Evolutionary conservation across 2,113 vertebrate genomes (phyloP), one percentile per base, ranked within the genome.

Genomic region (Cephalopholis sonnerati): DNA sequence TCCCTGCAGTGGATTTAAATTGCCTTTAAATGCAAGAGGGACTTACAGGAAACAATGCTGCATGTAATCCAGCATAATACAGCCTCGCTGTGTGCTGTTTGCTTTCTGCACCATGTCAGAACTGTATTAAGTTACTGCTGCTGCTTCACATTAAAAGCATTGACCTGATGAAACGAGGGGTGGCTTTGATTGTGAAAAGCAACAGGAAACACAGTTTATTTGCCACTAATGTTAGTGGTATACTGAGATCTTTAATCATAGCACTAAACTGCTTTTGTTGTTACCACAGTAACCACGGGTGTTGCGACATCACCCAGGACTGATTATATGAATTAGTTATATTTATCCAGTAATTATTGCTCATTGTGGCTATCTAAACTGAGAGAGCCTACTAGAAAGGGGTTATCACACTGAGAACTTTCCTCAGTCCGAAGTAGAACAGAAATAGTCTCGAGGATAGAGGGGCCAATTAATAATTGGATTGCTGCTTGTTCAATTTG

Each of bases 401-500:
- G 12, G 16, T 59, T 59, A 66, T 48, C 71, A 53, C 59, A 59
- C 7, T 54, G 53, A 51, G 24, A 77, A 24, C 7, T 10, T 59
- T 78, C 69, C 32, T 68, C 27, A 39, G 17, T 66, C 1, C 1
- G 16, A 24, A 15, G 18, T 48, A 58, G 29, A 59, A 62, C 15
- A 77, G 54, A 63, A 51, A 73, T 32, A 61, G 69, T 39, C 48
- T 55, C 15, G 13, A 50, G 57, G 25, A 55, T 25, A 32, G 50
- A 20, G 44, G 29, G 48, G 51, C 58, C 25, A 72, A 75, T 79
- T 76, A 72, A 50, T 50, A 41, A 55, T 2, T 55, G 29, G 27
- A 68, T n/a, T 63, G n/a, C 27, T 58, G 39, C 44, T 62, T 48
- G 24, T 44, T 72, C 51, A 50, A 25, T 65, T 66, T 66, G 55